Evolutionary conservation across 1,140 invertebrate genomes (phyloP), one percentile per base, ranked within the genome.

Genomic region (Scaptomyza montana): DNA sequence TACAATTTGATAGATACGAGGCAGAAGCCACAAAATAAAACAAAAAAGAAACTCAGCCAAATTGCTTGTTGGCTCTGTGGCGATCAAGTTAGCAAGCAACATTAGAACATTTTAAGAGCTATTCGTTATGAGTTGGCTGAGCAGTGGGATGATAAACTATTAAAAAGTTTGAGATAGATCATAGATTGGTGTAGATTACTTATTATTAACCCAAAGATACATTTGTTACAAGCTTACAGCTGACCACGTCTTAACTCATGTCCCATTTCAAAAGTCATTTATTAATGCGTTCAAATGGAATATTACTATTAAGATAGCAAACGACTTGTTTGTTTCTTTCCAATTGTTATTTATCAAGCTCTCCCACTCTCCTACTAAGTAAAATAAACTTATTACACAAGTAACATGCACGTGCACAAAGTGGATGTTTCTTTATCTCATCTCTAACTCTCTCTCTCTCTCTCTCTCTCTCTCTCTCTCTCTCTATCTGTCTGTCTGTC

Each of bases 1-100:
- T 64, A 65, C 70, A 69, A 60, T 68, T 60, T 62, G 49, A 67
- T 36, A 59, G 61, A 19, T 19, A 46, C 45, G 28, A 50, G 30
- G 21, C 33, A 55, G 45, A 39, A 63, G 33, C 45, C 21, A 8
- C 39, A 16, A 30, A 43, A 55, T 9, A n/a, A 54, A 54, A 21
- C 43, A 33, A 47, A 46, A 64, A 54, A 56, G 2, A 65, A 46
- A 61, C 19, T 12, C 30, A 36, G 49, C 36, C 62, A 54, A 64
- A 70, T 70, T 60, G 63, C 41, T 60, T 56, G 62, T 59, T 65
- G 54, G 46, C 39, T 46, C 51, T 57, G 50, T 36, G 54, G 39
- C 55, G 72, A 64, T 69, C 64, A 63, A 74, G 30, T 41, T 47
- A 49, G 33, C 55, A n/a, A 39, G 39, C 39, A n/a, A 3, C 9